Base-by-base conservation (phyloP, 2,888 invertebrate genomes). In the Lasioglossum marginatum region DNA sequence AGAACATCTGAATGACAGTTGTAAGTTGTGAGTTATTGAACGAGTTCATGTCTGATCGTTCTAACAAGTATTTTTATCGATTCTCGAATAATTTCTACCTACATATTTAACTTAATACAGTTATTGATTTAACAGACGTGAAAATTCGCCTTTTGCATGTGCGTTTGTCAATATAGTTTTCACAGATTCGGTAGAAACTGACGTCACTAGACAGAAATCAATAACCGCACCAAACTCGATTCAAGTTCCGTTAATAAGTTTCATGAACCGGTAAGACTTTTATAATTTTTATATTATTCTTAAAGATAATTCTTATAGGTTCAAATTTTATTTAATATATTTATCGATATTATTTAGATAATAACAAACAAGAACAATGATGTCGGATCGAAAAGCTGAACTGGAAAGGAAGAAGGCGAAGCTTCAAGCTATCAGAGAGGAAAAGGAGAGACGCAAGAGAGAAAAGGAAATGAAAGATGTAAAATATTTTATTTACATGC, bases 311-410 rank as follows among this genome's bases (percentile, higher is more conserved):
- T 60, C 19, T n/a, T 40, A 1, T 4, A 27, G 4, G 34, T 66
- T 57, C 37, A 4, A 34, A 14, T 45, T 72, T 43, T 43, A 37
- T 34, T 40, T 85, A 37, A 72, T 71, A 34, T 40, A 14, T 71
- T 48, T 66, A 0, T 27, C 5, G 52, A 79, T 75, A 66, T 81
- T 57, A 19, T 68, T 79, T 60, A 89, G 88, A 72, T 72, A 79
- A 72, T 73, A 73, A 52, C 8, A 85, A 86, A 81, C 68, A 57
- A 79, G 74, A 83, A 91, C 83, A 79, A 94, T 94, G 94, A 98
- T 98, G 98, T 97, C 98, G 78, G 98, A 98, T 95, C 97, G 98
- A 87, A 98, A 98, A 95, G 98, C 98, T n/a, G 98, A 99, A 96
- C 95, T 99, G 93, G 98, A 98, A 95, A 97, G 98, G 86, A 99